Evolutionary conservation across 2,888 invertebrate genomes (phyloP), one percentile per base, ranked within the genome.

Genomic region (Morpho deidamia): DNA sequence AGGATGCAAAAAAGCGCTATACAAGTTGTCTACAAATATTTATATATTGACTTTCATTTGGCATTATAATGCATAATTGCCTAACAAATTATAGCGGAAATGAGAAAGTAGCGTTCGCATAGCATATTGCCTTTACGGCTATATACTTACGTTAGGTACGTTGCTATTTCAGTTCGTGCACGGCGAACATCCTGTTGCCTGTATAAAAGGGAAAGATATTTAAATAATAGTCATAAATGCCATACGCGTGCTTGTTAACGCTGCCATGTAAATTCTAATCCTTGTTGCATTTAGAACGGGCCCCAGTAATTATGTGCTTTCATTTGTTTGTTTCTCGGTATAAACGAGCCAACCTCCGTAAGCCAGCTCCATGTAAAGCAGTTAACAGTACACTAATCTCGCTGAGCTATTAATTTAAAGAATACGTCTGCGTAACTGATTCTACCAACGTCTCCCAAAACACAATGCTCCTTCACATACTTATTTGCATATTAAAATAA

Each of bases 401-500:
- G 76, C 81, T 72, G 73, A 75, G 78, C 84, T 83, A 88, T 89
- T 87, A 85, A 88, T 88, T 87, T 86, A 86, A 89, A 87, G 88
- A 88, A 89, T 89, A 87, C 81, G 84, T 85, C 86, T 83, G 80
- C 81, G 83, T 82, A 83, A 83, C 86, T 75, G 71, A 83, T 82
- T 83, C 76, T 74, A 80, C 81, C 78, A 78, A 81, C 86, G 81
- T 78, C 81, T 80, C 83, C 81, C 54, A 47, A 51, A 58, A 53
- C 49, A 57, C 54, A 87, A 85, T 88, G 81, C 86, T 80, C 78
- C 81, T 85, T 81, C 83, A 87, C 88, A 87, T 87, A 85, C 86
- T 84, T 88, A 89, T 89, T 89, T 88, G 86, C 88, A 88, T 88
- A 88, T 88, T 87, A 89, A 89, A 89, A 88, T 89, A 84, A 89